phyloP scores from a whole-genome alignment of 2,797 vertebrate genomes.

The Microctenopoma lineatum region DNA sequence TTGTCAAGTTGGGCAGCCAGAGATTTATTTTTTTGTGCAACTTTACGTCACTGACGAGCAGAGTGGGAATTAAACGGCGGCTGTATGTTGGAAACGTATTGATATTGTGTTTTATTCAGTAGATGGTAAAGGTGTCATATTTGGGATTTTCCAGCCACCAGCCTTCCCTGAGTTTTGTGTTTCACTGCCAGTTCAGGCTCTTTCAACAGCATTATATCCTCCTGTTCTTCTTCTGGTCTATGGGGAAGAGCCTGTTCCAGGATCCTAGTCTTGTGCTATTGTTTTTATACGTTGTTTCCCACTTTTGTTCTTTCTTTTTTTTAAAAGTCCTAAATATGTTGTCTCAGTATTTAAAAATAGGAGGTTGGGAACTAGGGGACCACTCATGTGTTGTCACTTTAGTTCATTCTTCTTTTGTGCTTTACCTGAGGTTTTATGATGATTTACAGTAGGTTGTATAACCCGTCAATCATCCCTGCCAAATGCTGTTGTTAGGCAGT shows the following conservation, averaged over 20 bases:
- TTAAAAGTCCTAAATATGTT: conserved; percentile 65
- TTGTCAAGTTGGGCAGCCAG: conserved; percentile 23
- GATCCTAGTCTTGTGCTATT: conserved; percentile 84
- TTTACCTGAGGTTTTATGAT: conserved; percentile 77
- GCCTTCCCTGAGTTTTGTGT: conserved; percentile 35
- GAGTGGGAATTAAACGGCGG: conserved; percentile 14
- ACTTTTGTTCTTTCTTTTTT: conserved; percentile 11
- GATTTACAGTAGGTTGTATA: conserved; percentile 77
- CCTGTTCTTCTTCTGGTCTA: conserved; percentile 82
- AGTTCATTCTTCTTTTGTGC: conserved; percentile 73
- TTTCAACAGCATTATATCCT: conserved; percentile 37
- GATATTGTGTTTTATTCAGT: conserved; percentile 6
- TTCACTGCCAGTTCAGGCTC: conserved; percentile 32
- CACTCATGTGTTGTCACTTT: conserved; percentile 70
- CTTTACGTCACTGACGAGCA: conserved; percentile 1
- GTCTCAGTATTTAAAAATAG: conserved; percentile 94
- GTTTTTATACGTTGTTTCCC: conserved; percentile 70
- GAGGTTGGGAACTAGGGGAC: conserved; percentile 72
- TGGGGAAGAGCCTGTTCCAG: conserved; percentile 66
- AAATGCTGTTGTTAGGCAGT: conserved; percentile 77
- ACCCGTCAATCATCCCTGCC: conserved; percentile 73
- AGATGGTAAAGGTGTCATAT: neutral
- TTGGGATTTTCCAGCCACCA: conserved; percentile 26
- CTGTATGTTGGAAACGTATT: neutral
- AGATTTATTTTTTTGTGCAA: neutral